A percentile compares a stretch with the other conserved stretches of the same genome.
Conservation (phyloP, 1,140 invertebrate genomes). For the Meteorus sp. region DNA sequence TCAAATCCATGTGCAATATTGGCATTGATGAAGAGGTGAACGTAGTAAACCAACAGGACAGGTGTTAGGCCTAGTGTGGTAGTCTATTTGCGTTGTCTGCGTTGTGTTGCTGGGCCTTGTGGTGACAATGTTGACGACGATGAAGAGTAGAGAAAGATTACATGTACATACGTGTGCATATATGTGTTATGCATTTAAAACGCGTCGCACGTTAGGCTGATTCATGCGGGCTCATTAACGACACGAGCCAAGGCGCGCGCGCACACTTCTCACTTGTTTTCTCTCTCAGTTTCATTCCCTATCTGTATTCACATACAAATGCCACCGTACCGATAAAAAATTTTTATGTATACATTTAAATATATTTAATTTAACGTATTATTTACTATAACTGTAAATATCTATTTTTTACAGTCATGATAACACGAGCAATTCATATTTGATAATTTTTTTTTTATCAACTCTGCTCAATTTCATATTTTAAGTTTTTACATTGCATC, state of each 20-base stretch:
- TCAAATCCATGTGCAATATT: too few species aligned
- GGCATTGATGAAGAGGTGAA: neutral
- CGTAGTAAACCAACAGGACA: neutral
- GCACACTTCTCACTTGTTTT: constrained; percentile 18
- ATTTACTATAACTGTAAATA: too few species aligned
- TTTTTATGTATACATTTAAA: too few species aligned
- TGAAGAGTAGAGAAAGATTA: too few species aligned
- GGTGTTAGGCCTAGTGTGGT: constrained; percentile 5
- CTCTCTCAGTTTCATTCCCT: neutral
- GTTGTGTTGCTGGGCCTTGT: constrained; percentile 1
- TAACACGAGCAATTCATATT: too few species aligned
- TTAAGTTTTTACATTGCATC: too few species aligned
- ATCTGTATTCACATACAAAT: too few species aligned
- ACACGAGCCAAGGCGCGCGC: constrained; percentile 55
- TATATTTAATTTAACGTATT: too few species aligned
- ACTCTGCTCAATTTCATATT: too few species aligned
- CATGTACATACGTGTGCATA: constrained; percentile 25
- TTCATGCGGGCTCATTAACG: constrained; percentile 57
- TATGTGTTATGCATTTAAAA: constrained; percentile 53
- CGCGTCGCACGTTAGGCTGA: constrained; percentile 41
- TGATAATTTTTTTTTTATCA: too few species aligned
- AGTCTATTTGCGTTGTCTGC: constrained; percentile 18
- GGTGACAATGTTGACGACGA: neutral
- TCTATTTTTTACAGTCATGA: too few species aligned
- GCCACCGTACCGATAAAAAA: neutral